A percentile compares a stretch with the other conserved stretches of the same genome.
Conservation (phyloP, 2,888 invertebrate genomes). For the Desoria tigrina region DNA sequence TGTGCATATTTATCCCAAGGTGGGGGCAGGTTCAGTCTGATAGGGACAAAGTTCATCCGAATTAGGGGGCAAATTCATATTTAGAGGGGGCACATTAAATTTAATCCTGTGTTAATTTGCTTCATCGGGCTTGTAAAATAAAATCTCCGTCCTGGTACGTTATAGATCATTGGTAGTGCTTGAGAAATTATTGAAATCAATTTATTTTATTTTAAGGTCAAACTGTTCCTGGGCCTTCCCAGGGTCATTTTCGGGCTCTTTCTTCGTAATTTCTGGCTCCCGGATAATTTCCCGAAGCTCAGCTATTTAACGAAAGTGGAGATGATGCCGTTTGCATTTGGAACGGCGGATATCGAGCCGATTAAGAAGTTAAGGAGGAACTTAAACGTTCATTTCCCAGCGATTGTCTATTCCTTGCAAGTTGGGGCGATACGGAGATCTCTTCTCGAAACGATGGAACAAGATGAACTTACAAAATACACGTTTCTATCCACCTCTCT, state of each 20-base stretch:
- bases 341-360: constrained; percentile 24
- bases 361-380: constrained; percentile 28
- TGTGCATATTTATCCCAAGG: no score
- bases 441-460: constrained; percentile 21
- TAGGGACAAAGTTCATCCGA: no score
- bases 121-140: no score
- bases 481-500: constrained; percentile 30
- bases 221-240: constrained; percentile 25
- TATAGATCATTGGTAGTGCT: no score
- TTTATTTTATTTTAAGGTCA: no score
- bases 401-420: constrained; percentile 36
- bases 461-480: constrained; percentile 21
- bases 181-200: no score
- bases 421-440: constrained; percentile 30
- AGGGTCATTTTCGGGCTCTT: neutral
- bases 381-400: constrained; percentile 35
- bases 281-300: constrained; percentile 20
- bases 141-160: no score
- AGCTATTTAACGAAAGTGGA: constrained; percentile 31
- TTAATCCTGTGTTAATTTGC: no score
- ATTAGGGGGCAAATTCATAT: no score
- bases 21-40: no score
- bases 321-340: constrained; percentile 39
- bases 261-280: constrained; percentile 11
- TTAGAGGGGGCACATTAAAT: no score